Conservation (phyloP, 2,888 invertebrate species). For the Volucella inflata region DNA sequence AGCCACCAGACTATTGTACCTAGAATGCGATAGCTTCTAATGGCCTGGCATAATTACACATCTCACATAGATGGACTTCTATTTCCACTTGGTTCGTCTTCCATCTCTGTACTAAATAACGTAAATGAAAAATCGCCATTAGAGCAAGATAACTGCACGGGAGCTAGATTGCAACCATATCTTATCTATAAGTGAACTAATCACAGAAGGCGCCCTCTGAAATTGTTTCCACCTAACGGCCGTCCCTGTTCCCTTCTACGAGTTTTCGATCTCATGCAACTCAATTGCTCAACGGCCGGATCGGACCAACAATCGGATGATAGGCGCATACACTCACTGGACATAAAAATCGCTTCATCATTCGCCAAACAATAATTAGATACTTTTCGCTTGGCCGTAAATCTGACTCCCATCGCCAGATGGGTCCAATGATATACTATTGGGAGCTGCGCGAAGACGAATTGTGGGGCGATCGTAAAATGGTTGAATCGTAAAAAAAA, state of each 20-base stretch:
- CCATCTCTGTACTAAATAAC: conserved; percentile 23
- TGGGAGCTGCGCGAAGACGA: conserved; percentile 61
- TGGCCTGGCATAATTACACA: conserved; percentile 68
- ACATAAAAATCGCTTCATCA: conserved; percentile 75
- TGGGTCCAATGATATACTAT: conserved; percentile 56
- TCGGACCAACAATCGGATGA: too few relatives aligned
- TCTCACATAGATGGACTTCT: conserved; percentile 36
- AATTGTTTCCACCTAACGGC: conserved; percentile 24
- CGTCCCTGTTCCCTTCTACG: background rate
- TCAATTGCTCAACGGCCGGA: conserved; percentile 60
- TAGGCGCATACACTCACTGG: conserved; percentile 52
- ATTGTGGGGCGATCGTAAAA: conserved; percentile 64
- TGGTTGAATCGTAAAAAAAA: conserved; percentile 9
- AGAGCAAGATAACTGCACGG: conserved; percentile 27
- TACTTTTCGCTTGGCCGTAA: conserved; percentile 71
- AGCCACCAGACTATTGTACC: background rate
- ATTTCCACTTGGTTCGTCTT: conserved; percentile 22
- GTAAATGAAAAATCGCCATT: conserved; percentile 36
- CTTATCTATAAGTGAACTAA: conserved; percentile 57
- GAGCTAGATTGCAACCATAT: conserved; percentile 12
- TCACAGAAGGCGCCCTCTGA: conserved; percentile 65
- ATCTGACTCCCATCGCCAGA: conserved; percentile 47
- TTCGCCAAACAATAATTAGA: conserved; percentile 73
- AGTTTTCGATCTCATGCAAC: conserved; percentile 45
- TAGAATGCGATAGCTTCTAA: conserved; percentile 44